Evolutionary conservation across 92 coral and sea anemone species (phyloP).

Genomic region (Paramuricea clavata): DNA sequence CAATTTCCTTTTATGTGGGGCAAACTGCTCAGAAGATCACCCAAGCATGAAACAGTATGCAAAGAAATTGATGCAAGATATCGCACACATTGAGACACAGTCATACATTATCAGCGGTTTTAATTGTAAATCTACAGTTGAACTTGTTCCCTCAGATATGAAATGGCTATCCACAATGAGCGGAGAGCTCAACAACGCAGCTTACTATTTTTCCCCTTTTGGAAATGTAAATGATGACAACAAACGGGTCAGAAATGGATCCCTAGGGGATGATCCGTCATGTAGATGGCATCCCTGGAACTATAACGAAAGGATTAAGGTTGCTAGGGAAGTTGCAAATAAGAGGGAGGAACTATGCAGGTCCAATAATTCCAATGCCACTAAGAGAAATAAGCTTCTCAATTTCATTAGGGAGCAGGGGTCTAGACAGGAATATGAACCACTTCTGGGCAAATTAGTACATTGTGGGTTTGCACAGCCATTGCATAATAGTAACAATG

Average conservation of each 20-base stretch:
- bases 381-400: conserved; percentile 65
- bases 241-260: conserved; percentile 46
- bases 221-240: conserved; percentile 51
- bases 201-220: conserved; percentile 34
- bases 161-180: conserved; percentile 42
- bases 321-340: conserved; percentile 56
- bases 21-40: conserved; percentile 70
- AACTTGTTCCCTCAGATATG: conserved; percentile 52
- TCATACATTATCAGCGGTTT: conserved; percentile 9
- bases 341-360: conserved; percentile 42
- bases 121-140: conserved; percentile 44
- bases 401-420: conserved; percentile 56
- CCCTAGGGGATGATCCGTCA: conserved; percentile 49
- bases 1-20: conserved; percentile 71
- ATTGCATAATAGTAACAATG: conserved; percentile 64
- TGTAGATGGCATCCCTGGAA: conserved; percentile 75
- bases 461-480: conserved; percentile 74
- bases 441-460: conserved; percentile 66
- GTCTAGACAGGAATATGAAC: conserved; percentile 71
- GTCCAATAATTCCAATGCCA: conserved; percentile 34
- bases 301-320: conserved; percentile 44
- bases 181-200: conserved; percentile 52
- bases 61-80: conserved; percentile 54
- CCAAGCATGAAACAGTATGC: conserved; percentile 53
- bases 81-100: conserved; percentile 43